Base-by-base conservation (phyloP, 1,140 invertebrate genomes). In the Hypsibius dujardini region DNA sequence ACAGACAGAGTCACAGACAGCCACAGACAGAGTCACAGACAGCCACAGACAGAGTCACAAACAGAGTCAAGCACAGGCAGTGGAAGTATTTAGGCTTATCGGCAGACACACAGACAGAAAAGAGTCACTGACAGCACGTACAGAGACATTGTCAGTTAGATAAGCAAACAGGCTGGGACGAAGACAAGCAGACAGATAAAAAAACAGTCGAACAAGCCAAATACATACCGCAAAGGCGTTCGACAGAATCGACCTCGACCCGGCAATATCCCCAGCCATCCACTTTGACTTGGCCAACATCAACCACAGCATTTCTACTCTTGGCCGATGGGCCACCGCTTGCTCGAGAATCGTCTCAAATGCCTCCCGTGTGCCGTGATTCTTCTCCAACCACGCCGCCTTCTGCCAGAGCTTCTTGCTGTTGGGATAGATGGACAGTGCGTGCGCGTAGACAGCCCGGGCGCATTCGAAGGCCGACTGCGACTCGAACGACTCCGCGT, bases 201-300 rank as follows among this genome's bases (percentile, higher is more conserved):
- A n/a, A n/a, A n/a, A n/a, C n/a, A n/a, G n/a, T n/a, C n/a, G n/a
- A n/a, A n/a, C n/a, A n/a, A n/a, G n/a, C n/a, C n/a, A n/a, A n/a
- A n/a, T n/a, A n/a, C n/a, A n/a, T n/a, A n/a, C n/a, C n/a, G n/a
- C n/a, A n/a, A 94, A 94, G 71, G 91, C 91, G 1, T 92, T 77
- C 0, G 90, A 90, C 2, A 94, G 81, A 76, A 97, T 95, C 70
- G 89, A 89, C 80, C 93, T 82, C 0, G 93, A 92, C 2, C 90
- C 90, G 59, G 90, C 89, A 1, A 97, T 92, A 81, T 97, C 92
- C 7, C 89, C 87, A 1, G 92, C 92, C 74, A 95, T 80, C 95
- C 95, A 99, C 78, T 97, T 96, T 1, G 91, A 95, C 80, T 98
- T 98, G 2, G 96, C 96, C 2, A 93, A 92, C 95, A 98, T 98